A percentile compares a stretch with the other conserved stretches of the same genome.
Evolutionary conservation across 1,140 invertebrate genomes (phyloP).

Genomic region (Melanaphis sacchari): DNA sequence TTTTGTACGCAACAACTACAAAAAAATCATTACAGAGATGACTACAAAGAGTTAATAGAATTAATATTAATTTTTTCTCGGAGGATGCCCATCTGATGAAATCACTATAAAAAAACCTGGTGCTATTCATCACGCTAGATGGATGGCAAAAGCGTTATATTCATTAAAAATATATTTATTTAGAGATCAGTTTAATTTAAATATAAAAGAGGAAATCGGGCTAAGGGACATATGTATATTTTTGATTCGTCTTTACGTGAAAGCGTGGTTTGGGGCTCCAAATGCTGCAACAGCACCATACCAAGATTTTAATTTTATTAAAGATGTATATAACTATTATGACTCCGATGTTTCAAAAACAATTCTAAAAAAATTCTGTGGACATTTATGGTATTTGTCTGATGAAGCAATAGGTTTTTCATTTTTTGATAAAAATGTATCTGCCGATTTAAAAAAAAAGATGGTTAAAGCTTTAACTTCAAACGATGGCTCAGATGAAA

Average conservation of each 20-base stretch:
- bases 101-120: no score
- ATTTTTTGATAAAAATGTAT: neutral
- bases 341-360: no score
- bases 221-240: conserved; percentile 13
- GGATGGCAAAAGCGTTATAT: neutral
- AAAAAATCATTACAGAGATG: conserved; percentile 8
- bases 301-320: neutral
- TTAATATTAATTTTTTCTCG: neutral
- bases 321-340: neutral
- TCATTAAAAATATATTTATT: conserved; percentile 5
- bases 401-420: neutral
- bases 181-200: neutral
- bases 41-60: neutral
- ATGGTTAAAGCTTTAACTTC: neutral
- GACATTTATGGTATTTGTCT: neutral
- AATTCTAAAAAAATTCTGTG: no score
- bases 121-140: neutral
- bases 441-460: neutral
- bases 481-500: no score
- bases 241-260: neutral
- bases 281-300: neutral
- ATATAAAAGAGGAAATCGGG: neutral
- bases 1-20: neutral
- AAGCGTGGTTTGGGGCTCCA: neutral
- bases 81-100: neutral